Base-by-base conservation (phyloP, 2,888 invertebrate genomes). In the Agonopterix heracliana region DNA sequence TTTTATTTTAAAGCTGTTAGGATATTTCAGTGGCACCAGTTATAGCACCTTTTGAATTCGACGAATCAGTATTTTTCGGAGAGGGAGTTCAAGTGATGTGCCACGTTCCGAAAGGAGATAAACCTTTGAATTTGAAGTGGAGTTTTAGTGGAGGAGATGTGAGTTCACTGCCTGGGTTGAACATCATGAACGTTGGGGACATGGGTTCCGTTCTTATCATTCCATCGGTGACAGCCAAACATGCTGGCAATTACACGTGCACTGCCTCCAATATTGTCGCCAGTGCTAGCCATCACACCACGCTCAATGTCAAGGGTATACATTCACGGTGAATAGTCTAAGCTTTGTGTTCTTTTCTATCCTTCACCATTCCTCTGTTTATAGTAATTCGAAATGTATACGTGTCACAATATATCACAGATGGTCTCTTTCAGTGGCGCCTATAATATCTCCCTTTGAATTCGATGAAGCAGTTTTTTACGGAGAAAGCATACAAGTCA, bases 111-210 rank as follows among this genome's bases (percentile, higher is more conserved):
- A 91, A 92, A 75, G 93, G 94, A 52, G 93, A 94, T 72, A 89
- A 90, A 59, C 94, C 94, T 49, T 89, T 96, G 61, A 91, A 90
- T 63, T 92, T 96, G 71, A 90, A 90, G 50, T 96, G 96, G 95
- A 90, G 88, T 61, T 92, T 94, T 81, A 93, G 94, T 85, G 83
- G 89, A 67, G 87, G 85, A 82, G 89, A 88, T 64, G 84, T 87
- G 86, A 84, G 87, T 82, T 79, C 85, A 51, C 84, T 90, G 63
- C 77, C 90, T 64, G 91, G 92, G 71, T 84, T 91, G 67, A 89
- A 91, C 78, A 90, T 93, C 57, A 91, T 90, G 73, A 91, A 90
- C 73, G 92, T 90, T 62, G 91, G 91, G 62, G 91, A 90, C 72
- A 89, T 90, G 72, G 91, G 93, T 61, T 93, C 92, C 62, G 90